A percentile compares a stretch with the other conserved stretches of the same genome.
These are phyloP conservation scores for Crypturellus tataupa DNA, from an alignment of 2,797 vertebrate genomes.

Conservation along the genomic window DNA sequence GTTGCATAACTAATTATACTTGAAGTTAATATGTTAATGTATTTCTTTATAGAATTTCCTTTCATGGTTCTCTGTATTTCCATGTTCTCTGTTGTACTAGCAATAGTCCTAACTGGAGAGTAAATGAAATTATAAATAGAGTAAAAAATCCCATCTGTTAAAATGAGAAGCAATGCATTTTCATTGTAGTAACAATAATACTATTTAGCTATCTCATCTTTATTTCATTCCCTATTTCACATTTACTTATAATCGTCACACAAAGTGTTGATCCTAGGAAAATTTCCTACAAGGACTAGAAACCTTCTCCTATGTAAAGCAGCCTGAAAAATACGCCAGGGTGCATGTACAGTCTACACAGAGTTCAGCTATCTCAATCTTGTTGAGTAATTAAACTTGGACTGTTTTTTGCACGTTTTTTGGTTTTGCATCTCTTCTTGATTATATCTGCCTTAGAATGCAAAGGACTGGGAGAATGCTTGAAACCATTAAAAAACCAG, in stretches of 20 bases:
- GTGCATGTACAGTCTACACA: rapidly evolving
- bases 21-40: not conserved
- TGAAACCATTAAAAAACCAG: not conserved
- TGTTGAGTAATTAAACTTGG: not conserved
- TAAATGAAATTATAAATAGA: not conserved
- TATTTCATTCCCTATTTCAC: not conserved
- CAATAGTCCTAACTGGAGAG: not conserved
- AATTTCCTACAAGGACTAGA: not conserved
- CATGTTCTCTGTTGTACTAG: not conserved
- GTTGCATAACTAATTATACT: not conserved
- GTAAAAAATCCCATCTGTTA: not conserved
- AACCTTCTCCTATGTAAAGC: not conserved
- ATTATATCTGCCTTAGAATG: not conserved
- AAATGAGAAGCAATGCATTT: not conserved
- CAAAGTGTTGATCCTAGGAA: not conserved
- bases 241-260: not conserved
- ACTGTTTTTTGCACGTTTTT: not conserved
- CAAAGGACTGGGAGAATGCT: not conserved
- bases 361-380: not conserved
- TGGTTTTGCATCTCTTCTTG: not conserved
- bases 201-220: not conserved
- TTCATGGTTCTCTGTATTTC: not conserved
- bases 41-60: not conserved
- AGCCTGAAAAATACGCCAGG: not conserved
- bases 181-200: not conserved